phyloP scores from a whole-genome alignment of 2,113 vertebrate species.

The Rhea pennata region DNA sequence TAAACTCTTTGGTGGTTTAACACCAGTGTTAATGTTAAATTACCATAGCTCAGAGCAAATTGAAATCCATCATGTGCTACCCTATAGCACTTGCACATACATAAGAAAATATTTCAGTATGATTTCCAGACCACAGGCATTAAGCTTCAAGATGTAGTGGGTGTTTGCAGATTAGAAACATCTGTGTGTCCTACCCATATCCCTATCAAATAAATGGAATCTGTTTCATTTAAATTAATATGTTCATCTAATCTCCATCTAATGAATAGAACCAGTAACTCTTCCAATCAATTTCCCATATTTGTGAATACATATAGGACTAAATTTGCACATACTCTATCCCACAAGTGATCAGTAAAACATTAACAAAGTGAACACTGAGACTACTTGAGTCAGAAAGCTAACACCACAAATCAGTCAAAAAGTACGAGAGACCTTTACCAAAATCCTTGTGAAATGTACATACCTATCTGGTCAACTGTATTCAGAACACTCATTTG shows the following conservation, averaged over 20 bases:
- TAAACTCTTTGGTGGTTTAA: not conserved
- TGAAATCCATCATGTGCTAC: not conserved
- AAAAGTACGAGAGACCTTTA: not conserved
- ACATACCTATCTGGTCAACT: not conserved
- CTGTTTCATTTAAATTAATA: not conserved
- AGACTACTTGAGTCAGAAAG: not conserved
- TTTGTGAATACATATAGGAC: not conserved
- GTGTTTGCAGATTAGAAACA: not conserved
- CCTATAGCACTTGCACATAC: not conserved
- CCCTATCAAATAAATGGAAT: not conserved
- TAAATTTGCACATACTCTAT: not conserved
- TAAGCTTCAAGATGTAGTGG: not conserved
- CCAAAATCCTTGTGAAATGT: not conserved
- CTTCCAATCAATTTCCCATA: not conserved
- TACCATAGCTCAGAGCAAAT: not conserved
- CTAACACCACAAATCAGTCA: not conserved
- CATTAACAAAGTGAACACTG: not conserved
- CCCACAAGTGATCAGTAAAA: not conserved
- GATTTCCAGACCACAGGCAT: not conserved
- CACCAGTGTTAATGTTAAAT: fast-evolving
- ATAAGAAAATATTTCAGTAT: not conserved
- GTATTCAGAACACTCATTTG: not conserved
- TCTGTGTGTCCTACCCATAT: not conserved
- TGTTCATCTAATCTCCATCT: not conserved
- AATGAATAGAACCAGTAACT: not conserved